Base-by-base conservation (phyloP, 2,888 invertebrate genomes). In the Sinelater perroti region DNA sequence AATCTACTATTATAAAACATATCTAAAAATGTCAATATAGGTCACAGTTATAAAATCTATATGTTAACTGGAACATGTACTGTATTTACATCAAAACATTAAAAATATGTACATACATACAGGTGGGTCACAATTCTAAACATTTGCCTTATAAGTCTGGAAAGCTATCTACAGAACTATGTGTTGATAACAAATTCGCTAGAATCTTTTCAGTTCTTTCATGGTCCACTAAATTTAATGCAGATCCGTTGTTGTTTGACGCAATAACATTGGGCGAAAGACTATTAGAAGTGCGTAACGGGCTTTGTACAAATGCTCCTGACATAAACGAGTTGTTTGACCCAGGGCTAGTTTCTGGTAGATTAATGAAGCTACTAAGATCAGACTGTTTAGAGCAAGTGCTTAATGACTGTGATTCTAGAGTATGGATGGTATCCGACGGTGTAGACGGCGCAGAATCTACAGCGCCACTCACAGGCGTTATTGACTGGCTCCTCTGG, bases 391-490 rank as follows among this genome's bases (percentile, higher is more conserved):
- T 73, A 8, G 70, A 68, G 45, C 69, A 67, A 7, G 71, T 70
- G 53, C 70, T 70, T 18, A 70, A 68, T 28, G 74, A 70, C 16
- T 72, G 73, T 31, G 72, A 71, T 44, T 79, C 78, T 16, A 76
- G 54, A 56, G 75, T 67, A 30, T 75, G 71, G 44, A 76, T 62
- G 5, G 75, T 72, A 61, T 79, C 78, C 3, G 76, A 75, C 7
- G 77, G 76, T 2, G 78, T 78, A 7, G 78, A 75, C 14, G 78
- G 77, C 2, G 72, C 77, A 13, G 79, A 77, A 65, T 79, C 78
- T 21, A 78, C 61, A 21, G 72, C 68, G 7, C 72, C 68, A 55
- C 70, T 70, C 7, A 77, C 72, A 7, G 78, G 77, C 2, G 78
- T 77, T 47, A 76, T 72, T 1, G 74, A 74, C 50, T 73, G 73